Evolutionary conservation across 2,797 vertebrate genomes (phyloP), one percentile per base, ranked within the genome.

Genomic region (Philypnodon macrostomus): DNA sequence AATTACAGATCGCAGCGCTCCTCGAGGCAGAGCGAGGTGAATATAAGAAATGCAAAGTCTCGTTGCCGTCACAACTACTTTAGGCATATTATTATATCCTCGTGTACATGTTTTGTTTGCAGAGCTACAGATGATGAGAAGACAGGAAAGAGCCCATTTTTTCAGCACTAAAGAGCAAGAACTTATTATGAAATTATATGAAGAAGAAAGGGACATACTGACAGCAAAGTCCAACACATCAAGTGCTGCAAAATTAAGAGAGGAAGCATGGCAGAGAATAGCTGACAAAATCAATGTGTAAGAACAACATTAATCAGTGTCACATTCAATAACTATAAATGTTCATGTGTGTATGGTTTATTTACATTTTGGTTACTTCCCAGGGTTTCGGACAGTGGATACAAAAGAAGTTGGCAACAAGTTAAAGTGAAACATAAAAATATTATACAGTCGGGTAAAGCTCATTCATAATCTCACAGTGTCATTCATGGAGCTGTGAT

Each of bases 401-500:
- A 80, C 47, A 83, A 79, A 59, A 66, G 85, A 26, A 63, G 78
- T 2, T 87, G 85, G 85, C 85, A 85, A 60, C 85, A 87, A 57
- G 85, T 87, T 27, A 87, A 87, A 55, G 70, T 83, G 57, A 87
- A 87, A 56, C 75, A 87, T 53, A 87, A 87, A 52, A 87, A 87
- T 15, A 81, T 87, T 0, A 68, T 85, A 27, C 85, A 87, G 63
- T 76, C 83, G 84, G 83, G 83, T 85, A 41, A 58, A 1, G 1
- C 2, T 19, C 5, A n/a, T 1, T 27, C 10, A 21, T 1, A 41
- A 6, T 12, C 24, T 2, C 9, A 32, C n/a, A n/a, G n/a, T n/a
- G n/a, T n/a, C n/a, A n/a, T n/a, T n/a, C n/a, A n/a, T n/a, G n/a
- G n/a, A n/a, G n/a, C n/a, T n/a, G n/a, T n/a, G n/a, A n/a, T n/a